Evolutionary conservation across 2,888 invertebrate species (phyloP).

Genomic region (Sesamia inferens): DNA sequence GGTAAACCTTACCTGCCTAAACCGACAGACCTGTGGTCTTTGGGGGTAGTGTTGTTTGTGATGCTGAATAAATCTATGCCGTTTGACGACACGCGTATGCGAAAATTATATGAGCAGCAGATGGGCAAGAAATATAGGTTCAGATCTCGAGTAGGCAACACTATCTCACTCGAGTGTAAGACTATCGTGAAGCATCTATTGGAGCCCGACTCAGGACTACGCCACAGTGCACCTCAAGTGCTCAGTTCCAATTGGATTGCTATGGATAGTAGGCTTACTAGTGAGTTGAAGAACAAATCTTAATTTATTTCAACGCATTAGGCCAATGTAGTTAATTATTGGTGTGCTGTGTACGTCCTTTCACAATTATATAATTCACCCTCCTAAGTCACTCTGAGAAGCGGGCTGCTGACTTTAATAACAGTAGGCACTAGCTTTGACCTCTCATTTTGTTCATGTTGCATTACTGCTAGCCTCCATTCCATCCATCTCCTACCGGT

Average conservation of each 20-base stretch:
- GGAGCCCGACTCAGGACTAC: slow-evolving; percentile 91
- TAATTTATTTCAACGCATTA: slow-evolving; percentile 33
- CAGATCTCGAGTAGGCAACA: slow-evolving; percentile 90
- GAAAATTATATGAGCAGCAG: slow-evolving; percentile 91
- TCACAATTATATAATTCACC: neutral
- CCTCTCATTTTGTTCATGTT: too few species aligned
- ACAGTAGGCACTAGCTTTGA: slow-evolving; percentile 1
- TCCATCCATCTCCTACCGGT: neutral
- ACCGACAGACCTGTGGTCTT: slow-evolving; percentile 94
- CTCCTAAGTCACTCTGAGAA: neutral
- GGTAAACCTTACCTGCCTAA: slow-evolving; percentile 93
- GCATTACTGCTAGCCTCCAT: neutral
- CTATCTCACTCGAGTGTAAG: slow-evolving; percentile 91
- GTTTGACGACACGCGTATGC: slow-evolving; percentile 94
- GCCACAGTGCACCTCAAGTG: slow-evolving; percentile 90
- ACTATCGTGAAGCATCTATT: slow-evolving; percentile 91
- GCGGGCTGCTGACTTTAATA: neutral
- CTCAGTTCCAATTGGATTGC: slow-evolving; percentile 91
- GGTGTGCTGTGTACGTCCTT: neutral
- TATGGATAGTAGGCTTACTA: slow-evolving; percentile 91
- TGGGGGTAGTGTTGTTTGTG: slow-evolving; percentile 94
- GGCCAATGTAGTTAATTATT: neutral
- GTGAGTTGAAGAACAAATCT: slow-evolving; percentile 71
- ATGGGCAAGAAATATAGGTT: slow-evolving; percentile 91
- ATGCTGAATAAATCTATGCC: slow-evolving; percentile 96